Conservation (phyloP, 2,113 vertebrate species). For the Tiliqua scincoides region DNA sequence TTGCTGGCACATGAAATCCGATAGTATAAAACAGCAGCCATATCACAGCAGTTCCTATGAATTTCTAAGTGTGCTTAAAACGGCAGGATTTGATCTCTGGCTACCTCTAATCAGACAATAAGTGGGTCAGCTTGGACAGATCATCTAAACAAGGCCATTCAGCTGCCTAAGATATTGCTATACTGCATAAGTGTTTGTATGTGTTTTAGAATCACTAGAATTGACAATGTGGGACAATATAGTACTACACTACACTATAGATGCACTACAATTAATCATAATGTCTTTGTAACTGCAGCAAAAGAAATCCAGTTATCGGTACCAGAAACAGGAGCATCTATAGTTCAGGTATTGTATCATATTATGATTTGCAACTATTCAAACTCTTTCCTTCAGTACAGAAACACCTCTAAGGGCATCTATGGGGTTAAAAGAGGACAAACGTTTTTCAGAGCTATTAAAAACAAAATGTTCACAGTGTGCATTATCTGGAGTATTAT, state of each 20-base stretch:
- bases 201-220: background rate
- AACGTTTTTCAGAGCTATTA: background rate
- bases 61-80: background rate
- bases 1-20: background rate
- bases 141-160: no score
- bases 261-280: background rate
- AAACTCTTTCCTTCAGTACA: background rate
- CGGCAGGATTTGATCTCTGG: background rate
- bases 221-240: background rate
- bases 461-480: background rate
- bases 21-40: background rate
- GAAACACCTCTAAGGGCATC: background rate
- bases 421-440: background rate
- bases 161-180: no score
- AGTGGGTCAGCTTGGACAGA: no score
- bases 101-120: no score
- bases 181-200: background rate
- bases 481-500: background rate
- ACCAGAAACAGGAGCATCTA: conserved; percentile 65
- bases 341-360: conserved; percentile 57
- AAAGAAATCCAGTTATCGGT: conserved; percentile 64
- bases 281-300: conserved; percentile 47
- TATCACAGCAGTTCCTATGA: background rate
- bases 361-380: background rate
- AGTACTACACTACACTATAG: no score